Base-by-base conservation (phyloP, 2,113 vertebrate genomes). In the Onychostoma macrolepis region DNA sequence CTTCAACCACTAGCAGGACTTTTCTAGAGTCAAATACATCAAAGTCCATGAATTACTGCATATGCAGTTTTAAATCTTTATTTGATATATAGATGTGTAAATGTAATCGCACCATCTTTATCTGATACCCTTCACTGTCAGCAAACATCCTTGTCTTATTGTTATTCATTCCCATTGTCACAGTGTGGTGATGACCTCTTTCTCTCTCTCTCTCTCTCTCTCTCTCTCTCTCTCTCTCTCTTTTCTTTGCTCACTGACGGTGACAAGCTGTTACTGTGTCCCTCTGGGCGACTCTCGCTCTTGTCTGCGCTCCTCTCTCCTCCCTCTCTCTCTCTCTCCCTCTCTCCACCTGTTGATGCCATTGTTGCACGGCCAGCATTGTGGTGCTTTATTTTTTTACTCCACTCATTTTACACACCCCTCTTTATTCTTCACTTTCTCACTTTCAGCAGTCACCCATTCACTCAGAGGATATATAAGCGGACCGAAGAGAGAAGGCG, bases 291-390 rank as follows among this genome's bases (percentile, higher is more conserved):
- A 88, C 94, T 93, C 94, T 92, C 94, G 92, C 83, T 45, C 80
- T 89, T 85, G 30, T 21, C 2, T 58, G 56, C 21, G 56, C 56
- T 58, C 56, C 56, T 58, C 56, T 58, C 56, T 45, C 56, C 65
- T 28, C 82, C 6, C 50, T 19, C 50, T 53, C 50, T 53, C 50
- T 67, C 87, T 28, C 86, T 87, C 90, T 81, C 87, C 72, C 90
- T 90, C 92, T 93, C 90, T 90, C 95, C 94, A 95, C 95, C 95
- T 96, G 95, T 95, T 95, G 94, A 88, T 90, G 89, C 88, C 82
- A 94, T 95, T 94, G 93, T 94, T 92, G 83, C 67, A 30, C 80
- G 0, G 83, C 63, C 87, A 61, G 15, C 88, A 93, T 94, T 94
- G 92, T 94, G 90, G 82, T 85, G 45, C 90, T 89, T 87, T 91